Evolutionary conservation across 2,888 invertebrate genomes (phyloP), one percentile per base, ranked within the genome.

Genomic region (Nemotelus nigrinus): DNA sequence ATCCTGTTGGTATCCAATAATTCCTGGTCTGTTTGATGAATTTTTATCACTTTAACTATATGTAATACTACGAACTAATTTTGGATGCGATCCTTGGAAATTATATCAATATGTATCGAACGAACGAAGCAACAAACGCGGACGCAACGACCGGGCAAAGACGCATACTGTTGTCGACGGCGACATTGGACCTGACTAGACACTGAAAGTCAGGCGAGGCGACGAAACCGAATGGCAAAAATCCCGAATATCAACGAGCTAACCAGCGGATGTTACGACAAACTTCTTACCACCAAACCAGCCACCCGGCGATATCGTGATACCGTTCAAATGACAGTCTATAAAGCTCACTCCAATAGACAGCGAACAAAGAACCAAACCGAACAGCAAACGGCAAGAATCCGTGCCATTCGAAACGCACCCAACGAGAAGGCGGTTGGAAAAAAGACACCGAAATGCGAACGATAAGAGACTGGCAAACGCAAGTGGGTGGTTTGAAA

Each of bases 111-210:
- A 53, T 70, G 43, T 55, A 55, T 70, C 55, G 4, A 41, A 70
- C 70, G 55, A 43, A 50, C 7, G 63, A 50, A 74, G 45, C 55
- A 60, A 60, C 63, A 39, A 74, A 74, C 74, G 70, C 70, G 74
- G 63, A 74, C 74, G 63, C 74, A 60, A 63, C 60, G 74, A 74
- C 74, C 74, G 74, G 60, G 74, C 74, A 60, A 74, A 63, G 74
- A 60, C 48, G 57, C 74, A 74, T 57, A 63, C 60, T 74, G 74
- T 48, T 63, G 74, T 48, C 48, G 57, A 25, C 71, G 58, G 58
- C 71, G 71, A 57, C 71, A 72, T 72, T 58, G 57, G 58, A 50
- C 57, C 58, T 45, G 45, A 43, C 71, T 10, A 57, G 44, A 74
- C 45, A 71, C 48, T 53, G 44, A 8, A 65, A 39, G 25, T 25